Base-by-base conservation (phyloP, 1,140 invertebrate species). In the Myzus persicae region DNA sequence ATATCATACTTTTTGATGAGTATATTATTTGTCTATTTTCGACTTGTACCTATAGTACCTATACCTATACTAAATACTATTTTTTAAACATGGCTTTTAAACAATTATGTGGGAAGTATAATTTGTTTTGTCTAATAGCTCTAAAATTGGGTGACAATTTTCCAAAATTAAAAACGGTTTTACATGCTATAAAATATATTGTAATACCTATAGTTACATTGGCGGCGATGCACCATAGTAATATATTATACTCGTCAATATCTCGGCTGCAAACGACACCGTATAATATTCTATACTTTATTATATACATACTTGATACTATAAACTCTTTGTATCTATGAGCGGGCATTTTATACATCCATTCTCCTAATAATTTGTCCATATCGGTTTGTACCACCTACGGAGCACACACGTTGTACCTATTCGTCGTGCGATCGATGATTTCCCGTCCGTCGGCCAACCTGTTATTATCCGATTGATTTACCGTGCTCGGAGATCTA, bases 401-500 rank as follows among this genome's bases (percentile, higher is more conserved):
- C 88, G 88, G 46, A 89, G 48, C 22, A 22, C n/a, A 36, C 44
- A 51, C 84, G 22, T 42, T 22, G 54, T 38, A 20, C 14, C n/a
- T n/a, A 89, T 40, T 89, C 36, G 48, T 36, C 36, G 22, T 54
- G 48, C 88, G 11, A 54, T 54, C 88, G 36, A 89, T 40, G 48
- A 18, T 26, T 85, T 85, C 11, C 26, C 42, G 24, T 44, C 42
- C 42, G 11, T n/a, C 59, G 31, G n/a, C 44, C 44, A 93, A 93
- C 91, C 91, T 38, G 46, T 85, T 93, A 93, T 93, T 93, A 85
- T 31, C 81, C 67, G 42, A 81, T 82, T 93, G 91, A 93, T 93
- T 93, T 93, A 93, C 40, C 46, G 76, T 81, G 31, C 31, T 84
- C 81, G 81, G 38, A 93, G 48, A 85, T 40, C 51, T 54, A 85